Conservation (phyloP, 2,888 invertebrate species). For the Sesamia inferens region DNA sequence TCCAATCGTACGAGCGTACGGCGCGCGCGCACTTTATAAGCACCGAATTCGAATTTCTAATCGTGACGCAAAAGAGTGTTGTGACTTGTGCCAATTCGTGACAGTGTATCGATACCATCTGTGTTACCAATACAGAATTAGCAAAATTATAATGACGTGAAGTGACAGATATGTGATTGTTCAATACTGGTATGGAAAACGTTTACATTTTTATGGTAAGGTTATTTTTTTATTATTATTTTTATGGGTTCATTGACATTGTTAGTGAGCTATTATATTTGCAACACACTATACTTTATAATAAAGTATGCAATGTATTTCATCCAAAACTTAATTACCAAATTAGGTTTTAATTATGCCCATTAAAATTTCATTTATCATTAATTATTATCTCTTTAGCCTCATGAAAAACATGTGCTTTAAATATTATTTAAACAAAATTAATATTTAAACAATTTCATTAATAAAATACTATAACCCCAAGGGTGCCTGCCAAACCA, state of each 20-base stretch:
- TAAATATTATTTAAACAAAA: background rate
- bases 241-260: constrained; percentile 69
- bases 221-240: constrained; percentile 70
- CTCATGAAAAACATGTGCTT: no score
- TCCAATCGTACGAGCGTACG: constrained; percentile 70
- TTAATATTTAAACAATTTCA: background rate
- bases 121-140: constrained; percentile 64
- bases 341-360: background rate
- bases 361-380: background rate
- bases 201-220: constrained; percentile 83
- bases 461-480: background rate
- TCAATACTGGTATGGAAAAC: constrained; percentile 73
- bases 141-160: constrained; percentile 71
- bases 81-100: constrained; percentile 76
- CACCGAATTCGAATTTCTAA: constrained; percentile 73
- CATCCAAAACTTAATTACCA: background rate
- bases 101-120: constrained; percentile 72
- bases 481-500: background rate
- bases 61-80: constrained; percentile 76
- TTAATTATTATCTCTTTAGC: background rate
- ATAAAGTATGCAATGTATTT: background rate
- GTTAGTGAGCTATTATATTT: constrained; percentile 46
- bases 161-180: constrained; percentile 82
- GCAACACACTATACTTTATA: constrained; percentile 32
- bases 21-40: constrained; percentile 71